Conservation (phyloP, 2,888 invertebrate genomes). For the Chironomus riparius region DNA sequence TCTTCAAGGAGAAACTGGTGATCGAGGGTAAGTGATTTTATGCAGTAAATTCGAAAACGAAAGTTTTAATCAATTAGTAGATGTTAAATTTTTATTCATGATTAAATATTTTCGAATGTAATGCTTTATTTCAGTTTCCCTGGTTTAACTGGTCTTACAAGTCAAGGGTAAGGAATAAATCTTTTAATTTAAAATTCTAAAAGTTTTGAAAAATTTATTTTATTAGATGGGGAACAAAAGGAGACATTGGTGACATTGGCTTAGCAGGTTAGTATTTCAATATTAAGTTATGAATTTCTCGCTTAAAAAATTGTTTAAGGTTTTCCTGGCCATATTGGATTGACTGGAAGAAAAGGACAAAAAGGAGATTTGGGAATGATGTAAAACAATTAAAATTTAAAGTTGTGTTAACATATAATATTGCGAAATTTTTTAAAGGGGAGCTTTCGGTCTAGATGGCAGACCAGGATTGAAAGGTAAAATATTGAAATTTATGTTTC, state of each 20-base stretch:
- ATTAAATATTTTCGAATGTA: no score
- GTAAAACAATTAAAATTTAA: neutral
- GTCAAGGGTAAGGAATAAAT: no score
- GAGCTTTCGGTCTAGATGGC: slow-evolving; percentile 32
- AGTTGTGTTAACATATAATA: neutral
- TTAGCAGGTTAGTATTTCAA: neutral
- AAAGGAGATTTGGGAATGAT: slow-evolving; percentile 36
- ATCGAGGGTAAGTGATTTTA: slow-evolving; percentile 28
- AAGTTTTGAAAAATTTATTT: no score
- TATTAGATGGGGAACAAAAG: neutral
- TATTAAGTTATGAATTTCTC: no score
- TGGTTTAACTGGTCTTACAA: no score
- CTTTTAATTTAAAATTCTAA: no score
- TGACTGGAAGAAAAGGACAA: slow-evolving; percentile 39
- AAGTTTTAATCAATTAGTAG: no score
- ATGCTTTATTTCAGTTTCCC: no score
- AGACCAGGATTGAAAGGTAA: slow-evolving; percentile 46
- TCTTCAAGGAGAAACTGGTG: slow-evolving; percentile 43
- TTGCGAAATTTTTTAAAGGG: neutral
- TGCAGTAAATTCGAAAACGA: no score
- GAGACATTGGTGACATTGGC: neutral
- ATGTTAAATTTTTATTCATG: no score
- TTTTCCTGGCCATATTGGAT: slow-evolving; percentile 32
- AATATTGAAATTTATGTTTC: neutral
- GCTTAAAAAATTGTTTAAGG: no score